A percentile compares a stretch with the other conserved stretches of the same genome.
phyloP scores from a whole-genome alignment of 1,140 invertebrate species.

The Choristoneura fumiferana region DNA sequence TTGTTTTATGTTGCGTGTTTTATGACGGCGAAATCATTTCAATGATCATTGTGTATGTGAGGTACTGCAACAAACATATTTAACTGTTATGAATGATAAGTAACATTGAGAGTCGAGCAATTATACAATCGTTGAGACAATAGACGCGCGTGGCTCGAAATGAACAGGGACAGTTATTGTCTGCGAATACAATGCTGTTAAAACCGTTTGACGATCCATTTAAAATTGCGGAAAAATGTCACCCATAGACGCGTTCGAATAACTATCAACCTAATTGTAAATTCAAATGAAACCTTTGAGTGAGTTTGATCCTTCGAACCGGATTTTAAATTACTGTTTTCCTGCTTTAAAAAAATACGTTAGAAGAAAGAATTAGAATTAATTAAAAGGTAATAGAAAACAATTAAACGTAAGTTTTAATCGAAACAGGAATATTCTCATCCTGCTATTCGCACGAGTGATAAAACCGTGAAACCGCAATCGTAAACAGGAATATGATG shows the following conservation, averaged over 20 bases:
- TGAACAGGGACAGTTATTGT: background rate
- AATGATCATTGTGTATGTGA: background rate
- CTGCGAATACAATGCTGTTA: background rate
- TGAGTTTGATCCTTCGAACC: slow-evolving; percentile 5
- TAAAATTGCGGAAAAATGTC: no score
- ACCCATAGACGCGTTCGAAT: no score
- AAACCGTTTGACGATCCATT: background rate
- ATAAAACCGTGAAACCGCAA: slow-evolving; percentile 40
- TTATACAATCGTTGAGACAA: slow-evolving; percentile 5
- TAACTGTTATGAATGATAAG: slow-evolving; percentile 8
- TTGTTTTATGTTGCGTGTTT: slow-evolving; percentile 4
- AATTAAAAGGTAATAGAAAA: no score
- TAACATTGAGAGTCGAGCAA: background rate
- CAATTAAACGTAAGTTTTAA: no score
- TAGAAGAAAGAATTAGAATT: no score
- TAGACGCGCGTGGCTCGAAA: background rate
- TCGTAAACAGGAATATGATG: slow-evolving; percentile 44
- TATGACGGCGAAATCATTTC: background rate
- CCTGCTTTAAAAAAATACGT: background rate
- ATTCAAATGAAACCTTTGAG: no score
- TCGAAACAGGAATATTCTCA: slow-evolving; percentile 2
- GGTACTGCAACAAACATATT: background rate
- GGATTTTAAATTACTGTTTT: background rate
- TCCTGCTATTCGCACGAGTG: slow-evolving; percentile 9
- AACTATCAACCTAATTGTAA: no score